A percentile compares a stretch with the other conserved stretches of the same genome.
These are phyloP conservation scores for Tor tambroides DNA, from an alignment of 2,113 vertebrate species.

Conservation along the genomic window DNA sequence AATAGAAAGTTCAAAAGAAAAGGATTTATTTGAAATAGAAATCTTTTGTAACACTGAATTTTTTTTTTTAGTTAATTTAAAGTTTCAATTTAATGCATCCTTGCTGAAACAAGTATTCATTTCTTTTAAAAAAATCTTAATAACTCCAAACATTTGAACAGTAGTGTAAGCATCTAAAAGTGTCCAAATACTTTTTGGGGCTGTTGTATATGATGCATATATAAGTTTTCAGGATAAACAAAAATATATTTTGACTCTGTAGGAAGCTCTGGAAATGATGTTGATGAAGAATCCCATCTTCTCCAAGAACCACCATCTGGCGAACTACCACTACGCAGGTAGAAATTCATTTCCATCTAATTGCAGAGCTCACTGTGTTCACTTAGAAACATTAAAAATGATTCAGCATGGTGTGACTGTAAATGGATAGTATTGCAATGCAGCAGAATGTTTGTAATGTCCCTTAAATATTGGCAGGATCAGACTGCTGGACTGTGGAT, in stretches of 20 bases:
- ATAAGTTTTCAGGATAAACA: not conserved
- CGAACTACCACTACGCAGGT: slow-evolving; percentile 97
- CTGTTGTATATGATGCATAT: not conserved
- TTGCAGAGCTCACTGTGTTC: not conserved
- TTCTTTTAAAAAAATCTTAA: not conserved
- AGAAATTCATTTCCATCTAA: slow-evolving; percentile 23
- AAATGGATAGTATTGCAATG: not conserved
- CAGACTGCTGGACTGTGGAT: slow-evolving; percentile 88
- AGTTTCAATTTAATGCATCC: not conserved
- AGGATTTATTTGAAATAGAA: no score
- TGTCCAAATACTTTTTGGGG: not conserved
- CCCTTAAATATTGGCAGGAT: slow-evolving; percentile 77
- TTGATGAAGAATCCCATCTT: slow-evolving; percentile 84
- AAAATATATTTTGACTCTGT: slow-evolving; percentile 36
- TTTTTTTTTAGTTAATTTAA: no score
- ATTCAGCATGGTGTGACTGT: not conserved
- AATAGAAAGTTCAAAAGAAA: no score
- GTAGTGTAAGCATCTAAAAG: not conserved
- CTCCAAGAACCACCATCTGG: slow-evolving; percentile 79
- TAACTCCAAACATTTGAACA: not conserved
- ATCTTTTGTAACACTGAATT: no score
- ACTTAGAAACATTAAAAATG: not conserved
- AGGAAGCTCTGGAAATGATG: slow-evolving; percentile 88
- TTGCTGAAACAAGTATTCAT: not conserved
- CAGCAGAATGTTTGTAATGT: not conserved